Evolutionary conservation across 2,888 invertebrate genomes (phyloP).

Genomic region (Iselma pallidipennis): DNA sequence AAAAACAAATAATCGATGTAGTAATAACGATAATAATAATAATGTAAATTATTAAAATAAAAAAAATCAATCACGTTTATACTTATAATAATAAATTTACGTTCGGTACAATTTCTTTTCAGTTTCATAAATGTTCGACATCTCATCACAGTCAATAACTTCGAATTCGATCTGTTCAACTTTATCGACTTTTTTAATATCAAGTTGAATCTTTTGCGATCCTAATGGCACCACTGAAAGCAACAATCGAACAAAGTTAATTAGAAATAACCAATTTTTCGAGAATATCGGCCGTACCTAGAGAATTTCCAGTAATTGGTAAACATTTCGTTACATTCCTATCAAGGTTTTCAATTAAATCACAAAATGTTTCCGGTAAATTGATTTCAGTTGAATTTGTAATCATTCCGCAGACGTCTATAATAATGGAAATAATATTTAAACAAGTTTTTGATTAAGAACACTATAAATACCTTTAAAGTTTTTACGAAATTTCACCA

Average conservation of each 20-base stretch:
- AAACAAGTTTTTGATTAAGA: too few relatives aligned
- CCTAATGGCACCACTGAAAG: constrained; percentile 24
- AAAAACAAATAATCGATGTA: neutral
- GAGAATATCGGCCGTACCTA: constrained; percentile 9
- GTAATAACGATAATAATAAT: constrained; percentile 5
- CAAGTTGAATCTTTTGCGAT: constrained; percentile 23
- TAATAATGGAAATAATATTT: neutral
- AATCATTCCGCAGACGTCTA: constrained; percentile 31
- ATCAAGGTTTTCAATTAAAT: constrained; percentile 17
- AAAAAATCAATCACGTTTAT: constrained; percentile 26
- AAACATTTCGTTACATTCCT: constrained; percentile 25
- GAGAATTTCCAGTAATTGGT: constrained; percentile 17
- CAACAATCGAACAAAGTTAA: neutral
- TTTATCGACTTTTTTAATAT: constrained; percentile 14
- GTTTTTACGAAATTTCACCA: constrained; percentile 20
- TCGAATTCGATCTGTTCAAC: constrained; percentile 24
- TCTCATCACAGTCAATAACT: constrained; percentile 30
- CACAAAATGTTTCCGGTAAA: constrained; percentile 27
- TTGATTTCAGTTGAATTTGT: constrained; percentile 20
- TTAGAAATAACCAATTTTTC: neutral
- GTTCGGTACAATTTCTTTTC: neutral
- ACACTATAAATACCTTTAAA: constrained; percentile 23
- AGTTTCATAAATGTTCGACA: neutral
- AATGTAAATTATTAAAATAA: constrained; percentile 15
- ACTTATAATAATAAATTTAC: neutral